phyloP scores from a whole-genome alignment of 2,113 vertebrate genomes.

The Engraulis encrasicolus region DNA sequence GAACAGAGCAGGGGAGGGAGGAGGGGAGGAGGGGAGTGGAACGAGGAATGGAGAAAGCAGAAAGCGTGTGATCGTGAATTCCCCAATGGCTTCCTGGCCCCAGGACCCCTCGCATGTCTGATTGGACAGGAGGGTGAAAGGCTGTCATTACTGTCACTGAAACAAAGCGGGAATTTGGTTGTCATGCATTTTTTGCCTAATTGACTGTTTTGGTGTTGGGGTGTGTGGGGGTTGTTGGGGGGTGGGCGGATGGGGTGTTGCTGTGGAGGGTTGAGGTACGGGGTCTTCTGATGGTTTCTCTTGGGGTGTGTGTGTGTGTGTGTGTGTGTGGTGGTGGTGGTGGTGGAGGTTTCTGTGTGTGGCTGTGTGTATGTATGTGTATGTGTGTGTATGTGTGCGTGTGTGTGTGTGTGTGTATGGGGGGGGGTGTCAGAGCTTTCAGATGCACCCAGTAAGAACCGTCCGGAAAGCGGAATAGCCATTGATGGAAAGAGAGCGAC shows the following conservation, averaged over 20 bases:
- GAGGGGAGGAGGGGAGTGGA: not conserved
- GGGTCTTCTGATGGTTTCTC: constrained; percentile 50
- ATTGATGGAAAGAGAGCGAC: constrained; percentile 72
- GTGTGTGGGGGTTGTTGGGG: constrained; percentile 33
- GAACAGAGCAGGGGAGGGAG: constrained; percentile 23
- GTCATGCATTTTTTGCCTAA: constrained; percentile 79
- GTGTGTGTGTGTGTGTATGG: constrained; percentile 32
- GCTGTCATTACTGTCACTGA: constrained; percentile 71
- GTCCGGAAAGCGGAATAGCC: constrained; percentile 72
- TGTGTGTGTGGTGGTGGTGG: constrained; percentile 52
- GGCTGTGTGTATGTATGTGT: constrained; percentile 41
- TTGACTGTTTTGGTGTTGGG: constrained; percentile 75
- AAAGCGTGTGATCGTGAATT: constrained; percentile 68
- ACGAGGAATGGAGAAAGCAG: no score
- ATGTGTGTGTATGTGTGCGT: constrained; percentile 55
- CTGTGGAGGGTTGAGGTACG: not conserved
- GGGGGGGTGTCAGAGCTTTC: constrained; percentile 69
- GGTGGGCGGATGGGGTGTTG: constrained; percentile 62
- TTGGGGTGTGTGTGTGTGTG: constrained; percentile 48
- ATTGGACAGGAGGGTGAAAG: constrained; percentile 58
- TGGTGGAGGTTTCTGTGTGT: constrained; percentile 64
- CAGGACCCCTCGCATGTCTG: constrained; percentile 67
- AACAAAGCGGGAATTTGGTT: constrained; percentile 74
- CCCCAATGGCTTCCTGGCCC: constrained; percentile 65
- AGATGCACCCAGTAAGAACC: constrained; percentile 73